phyloP scores from a whole-genome alignment of 2,113 vertebrate species.

The Grantiella picta region DNA sequence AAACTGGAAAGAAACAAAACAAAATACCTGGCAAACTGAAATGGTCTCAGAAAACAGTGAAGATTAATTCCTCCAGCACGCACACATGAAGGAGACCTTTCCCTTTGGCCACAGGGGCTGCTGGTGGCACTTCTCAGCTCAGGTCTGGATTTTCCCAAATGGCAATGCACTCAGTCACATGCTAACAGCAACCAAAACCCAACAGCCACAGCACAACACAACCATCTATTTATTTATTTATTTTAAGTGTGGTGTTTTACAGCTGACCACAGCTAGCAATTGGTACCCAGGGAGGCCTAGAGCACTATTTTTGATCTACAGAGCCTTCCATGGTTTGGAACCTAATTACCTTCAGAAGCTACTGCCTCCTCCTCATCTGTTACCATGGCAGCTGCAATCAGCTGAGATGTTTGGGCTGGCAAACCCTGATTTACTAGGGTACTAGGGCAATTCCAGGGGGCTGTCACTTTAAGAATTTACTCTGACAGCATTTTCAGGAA shows the following conservation, averaged over 20 bases:
- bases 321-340: background rate
- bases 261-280: background rate
- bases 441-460: constrained; percentile 4
- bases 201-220: background rate
- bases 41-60: background rate
- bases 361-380: constrained; percentile 5
- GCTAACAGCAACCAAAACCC: background rate
- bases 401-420: background rate
- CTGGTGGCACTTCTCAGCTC: background rate
- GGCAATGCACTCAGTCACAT: fast-evolving
- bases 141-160: background rate
- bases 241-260: background rate
- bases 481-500: background rate
- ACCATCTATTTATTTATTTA: background rate
- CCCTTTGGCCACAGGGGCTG: background rate
- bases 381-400: constrained; percentile 39
- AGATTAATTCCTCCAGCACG: background rate
- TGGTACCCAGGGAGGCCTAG: background rate
- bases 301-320: constrained; percentile 15
- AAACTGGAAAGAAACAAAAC: background rate
- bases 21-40: background rate
- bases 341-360: constrained; percentile 24
- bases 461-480: background rate
- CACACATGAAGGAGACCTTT: background rate
- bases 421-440: constrained; percentile 22